A percentile compares a stretch with the other conserved stretches of the same genome.
Evolutionary conservation across 2,888 invertebrate species (phyloP).

Genomic region (Drosophila infuscata): DNA sequence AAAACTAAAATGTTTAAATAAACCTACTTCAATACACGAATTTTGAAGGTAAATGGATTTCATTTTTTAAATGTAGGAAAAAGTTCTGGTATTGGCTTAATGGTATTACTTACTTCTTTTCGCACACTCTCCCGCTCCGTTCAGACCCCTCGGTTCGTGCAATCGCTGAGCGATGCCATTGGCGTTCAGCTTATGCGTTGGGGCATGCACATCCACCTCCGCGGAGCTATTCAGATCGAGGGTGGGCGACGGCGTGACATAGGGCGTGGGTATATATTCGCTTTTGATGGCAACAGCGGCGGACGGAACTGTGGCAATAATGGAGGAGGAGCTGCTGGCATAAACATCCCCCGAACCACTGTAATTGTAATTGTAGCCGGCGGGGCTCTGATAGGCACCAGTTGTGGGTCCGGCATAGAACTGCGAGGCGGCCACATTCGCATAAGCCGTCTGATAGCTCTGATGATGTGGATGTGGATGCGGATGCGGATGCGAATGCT

Average conservation of each 20-base stretch:
- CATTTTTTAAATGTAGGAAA: background rate
- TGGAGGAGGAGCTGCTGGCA: conserved; percentile 52
- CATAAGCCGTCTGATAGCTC: conserved; percentile 60
- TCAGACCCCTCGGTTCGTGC: conserved; percentile 62
- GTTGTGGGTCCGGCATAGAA: conserved; percentile 62
- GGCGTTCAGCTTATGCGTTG: conserved; percentile 59
- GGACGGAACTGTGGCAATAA: conserved; percentile 58
- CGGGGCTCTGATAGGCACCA: conserved; percentile 54
- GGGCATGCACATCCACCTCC: conserved; percentile 79
- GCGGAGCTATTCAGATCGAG: conserved; percentile 83
- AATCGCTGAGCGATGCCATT: conserved; percentile 65
- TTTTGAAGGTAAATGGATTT: background rate
- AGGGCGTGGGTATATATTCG: conserved; percentile 81
- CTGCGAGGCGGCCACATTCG: conserved; percentile 58
- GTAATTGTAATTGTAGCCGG: conserved; percentile 73
- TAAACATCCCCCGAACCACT: conserved; percentile 59
- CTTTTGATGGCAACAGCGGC: conserved; percentile 64
- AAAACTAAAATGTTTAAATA: background rate
- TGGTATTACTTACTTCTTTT: conserved; percentile 63
- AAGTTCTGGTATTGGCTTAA: background rate
- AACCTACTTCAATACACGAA: background rate
- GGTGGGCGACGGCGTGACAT: conserved; percentile 84
- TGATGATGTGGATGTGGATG: conserved; percentile 48
- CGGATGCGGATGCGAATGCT: conserved; percentile 39
- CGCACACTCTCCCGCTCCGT: conserved; percentile 43